Conservation (phyloP, 2,113 vertebrate species). For the Dicrurus megarhynchus region DNA sequence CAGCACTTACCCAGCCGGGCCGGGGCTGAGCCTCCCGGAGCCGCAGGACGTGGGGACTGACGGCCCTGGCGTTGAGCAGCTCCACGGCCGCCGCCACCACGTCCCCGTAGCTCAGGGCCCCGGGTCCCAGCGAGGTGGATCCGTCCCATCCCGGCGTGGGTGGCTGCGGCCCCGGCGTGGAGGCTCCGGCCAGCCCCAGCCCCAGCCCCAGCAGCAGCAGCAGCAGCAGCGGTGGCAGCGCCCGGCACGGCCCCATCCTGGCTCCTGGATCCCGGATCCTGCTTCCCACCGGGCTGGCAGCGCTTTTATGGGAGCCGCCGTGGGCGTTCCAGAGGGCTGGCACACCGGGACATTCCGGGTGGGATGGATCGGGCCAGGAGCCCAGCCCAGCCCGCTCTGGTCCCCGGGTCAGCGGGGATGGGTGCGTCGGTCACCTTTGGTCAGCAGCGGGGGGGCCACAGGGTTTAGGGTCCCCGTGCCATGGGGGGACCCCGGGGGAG, state of each 20-base stretch:
- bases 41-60: background rate
- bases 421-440: rapidly evolving
- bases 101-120: rapidly evolving
- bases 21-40: background rate
- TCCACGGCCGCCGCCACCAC: background rate
- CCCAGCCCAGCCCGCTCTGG: background rate
- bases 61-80: background rate
- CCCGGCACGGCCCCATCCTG: background rate
- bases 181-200: background rate
- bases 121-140: rapidly evolving
- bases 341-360: background rate
- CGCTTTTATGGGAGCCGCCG: background rate
- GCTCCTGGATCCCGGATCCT: background rate
- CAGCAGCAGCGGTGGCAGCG: background rate
- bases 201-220: background rate
- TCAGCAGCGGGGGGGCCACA: background rate
- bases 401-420: rapidly evolving
- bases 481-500: rapidly evolving
- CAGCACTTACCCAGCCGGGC: background rate
- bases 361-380: background rate
- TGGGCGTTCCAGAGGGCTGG: rapidly evolving
- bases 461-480: background rate
- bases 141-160: rapidly evolving
- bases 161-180: rapidly evolving
- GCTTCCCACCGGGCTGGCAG: rapidly evolving